Evolutionary conservation across 2,888 invertebrate species (phyloP), one percentile per base, ranked within the genome.

Genomic region (Pinctada fucata): DNA sequence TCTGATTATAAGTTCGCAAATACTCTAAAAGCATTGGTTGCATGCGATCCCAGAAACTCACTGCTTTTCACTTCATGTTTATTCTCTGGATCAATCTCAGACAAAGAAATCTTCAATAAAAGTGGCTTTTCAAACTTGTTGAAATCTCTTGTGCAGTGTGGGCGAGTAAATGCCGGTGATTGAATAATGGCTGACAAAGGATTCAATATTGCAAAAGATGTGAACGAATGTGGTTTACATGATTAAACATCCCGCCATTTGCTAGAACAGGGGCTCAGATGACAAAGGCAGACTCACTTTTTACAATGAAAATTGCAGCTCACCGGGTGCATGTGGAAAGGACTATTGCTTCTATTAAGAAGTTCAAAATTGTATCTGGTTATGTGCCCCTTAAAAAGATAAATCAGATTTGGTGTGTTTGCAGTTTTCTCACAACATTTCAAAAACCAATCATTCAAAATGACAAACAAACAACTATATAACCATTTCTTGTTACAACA

Each of bases 321-420:
- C 80, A 80, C 50, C n/a, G 78, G 2, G 68, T 80, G 31, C 80
- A 80, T 75, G 68, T 78, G n/a, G 77, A 80, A 52, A 48, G 80
- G 10, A 52, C 75, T 45, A 80, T 80, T 16, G 68, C 48, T 45
- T 6, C 48, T 31, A 48, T 80, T 2, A 80, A 80, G 47, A 16
- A 52, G n/a, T 80, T 80, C 58, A 75, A 80, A 63, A 67, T 80
- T 10, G 16, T 75, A 10, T 31, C 66, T 10, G 51, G 58, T 10
- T 49, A 65, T 31, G 49, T 77, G 5, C 49, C 50, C 13, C 8
- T 67, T n/a, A 31, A 31, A n/a, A 13, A 5, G 3, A 49, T 70
- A n/a, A 73, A 73, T 58, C 73, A 80, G 48, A 80, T 80, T 49
- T 80, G 77, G 75, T 50, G n/a, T 72, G 72, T 78, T 1, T 80